Percentiles rank a stretch among this genome's conserved stretches.
These are phyloP conservation scores for Saxidomus purpurata DNA, from an alignment of 1,140 invertebrate genomes.

Conservation along the genomic window DNA sequence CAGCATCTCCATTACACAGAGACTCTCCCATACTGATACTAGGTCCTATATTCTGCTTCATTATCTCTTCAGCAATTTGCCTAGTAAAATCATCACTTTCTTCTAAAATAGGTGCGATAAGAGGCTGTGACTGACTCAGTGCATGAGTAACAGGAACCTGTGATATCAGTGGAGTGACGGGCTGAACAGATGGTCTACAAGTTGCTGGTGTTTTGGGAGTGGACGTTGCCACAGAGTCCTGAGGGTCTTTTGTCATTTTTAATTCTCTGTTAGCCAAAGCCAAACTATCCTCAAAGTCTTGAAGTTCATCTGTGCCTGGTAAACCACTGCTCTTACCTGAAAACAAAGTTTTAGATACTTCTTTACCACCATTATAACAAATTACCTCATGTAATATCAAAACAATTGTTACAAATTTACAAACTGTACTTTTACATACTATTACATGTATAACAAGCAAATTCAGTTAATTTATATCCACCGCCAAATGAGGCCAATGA, in stretches of 20 bases:
- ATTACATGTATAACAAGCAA: no score
- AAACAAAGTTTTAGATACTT: constrained; percentile 64
- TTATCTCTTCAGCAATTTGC: constrained; percentile 71
- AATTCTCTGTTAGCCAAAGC: constrained; percentile 75
- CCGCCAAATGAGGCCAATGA: no score
- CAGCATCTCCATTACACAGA: constrained; percentile 62
- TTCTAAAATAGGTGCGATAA: constrained; percentile 41
- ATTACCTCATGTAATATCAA: no score
- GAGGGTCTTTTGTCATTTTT: constrained; percentile 72
- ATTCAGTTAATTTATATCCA: no score
- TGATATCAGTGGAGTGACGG: background rate
- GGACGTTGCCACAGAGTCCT: constrained; percentile 48
- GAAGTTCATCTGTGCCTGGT: constrained; percentile 74
- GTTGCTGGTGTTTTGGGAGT: background rate
- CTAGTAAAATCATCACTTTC: constrained; percentile 53
- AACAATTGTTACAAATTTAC: no score
- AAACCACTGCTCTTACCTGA: constrained; percentile 78
- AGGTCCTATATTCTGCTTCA: constrained; percentile 70
- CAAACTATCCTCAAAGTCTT: constrained; percentile 78
- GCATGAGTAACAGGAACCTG: background rate
- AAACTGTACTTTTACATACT: no score
- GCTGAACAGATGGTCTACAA: background rate
- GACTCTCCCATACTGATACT: constrained; percentile 11
- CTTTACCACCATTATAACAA: no score
- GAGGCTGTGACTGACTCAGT: background rate